phyloP scores from a whole-genome alignment of 2,888 invertebrate species.

The Platycheirus rosarum region DNA sequence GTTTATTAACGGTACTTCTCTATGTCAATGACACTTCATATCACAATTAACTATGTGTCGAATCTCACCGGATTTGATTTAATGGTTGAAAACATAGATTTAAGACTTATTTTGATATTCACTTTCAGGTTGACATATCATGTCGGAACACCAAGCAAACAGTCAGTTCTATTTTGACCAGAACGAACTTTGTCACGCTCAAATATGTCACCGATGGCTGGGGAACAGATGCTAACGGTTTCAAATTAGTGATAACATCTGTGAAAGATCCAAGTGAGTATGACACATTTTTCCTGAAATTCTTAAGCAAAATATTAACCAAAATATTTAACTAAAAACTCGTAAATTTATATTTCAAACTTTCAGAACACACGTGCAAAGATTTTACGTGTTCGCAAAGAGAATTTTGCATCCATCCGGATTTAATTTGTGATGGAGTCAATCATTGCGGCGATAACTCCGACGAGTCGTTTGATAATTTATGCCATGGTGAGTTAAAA shows the following conservation, averaged over 20 bases:
- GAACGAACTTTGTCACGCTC: constrained; percentile 96
- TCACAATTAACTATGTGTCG: no score
- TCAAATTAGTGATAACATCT: constrained; percentile 95
- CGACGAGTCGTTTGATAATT: constrained; percentile 92
- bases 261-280: constrained; percentile 96
- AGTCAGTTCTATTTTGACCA: constrained; percentile 93
- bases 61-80: no score
- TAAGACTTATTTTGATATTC: no score
- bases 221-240: constrained; percentile 96
- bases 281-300: neutral
- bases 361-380: constrained; percentile 92
- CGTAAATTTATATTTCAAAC: constrained; percentile 5
- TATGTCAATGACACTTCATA: no score
- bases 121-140: constrained; percentile 91
- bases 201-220: constrained; percentile 96
- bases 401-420: constrained; percentile 95
- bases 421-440: constrained; percentile 95
- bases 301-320: neutral
- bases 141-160: constrained; percentile 95
- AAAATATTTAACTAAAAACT: neutral
- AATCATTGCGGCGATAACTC: constrained; percentile 97
- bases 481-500: constrained; percentile 95
- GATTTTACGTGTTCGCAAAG: constrained; percentile 94
- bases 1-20: no score
- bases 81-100: neutral